Evolutionary conservation across 2,113 vertebrate genomes (phyloP).

Genomic region (Platysteira castanea): DNA sequence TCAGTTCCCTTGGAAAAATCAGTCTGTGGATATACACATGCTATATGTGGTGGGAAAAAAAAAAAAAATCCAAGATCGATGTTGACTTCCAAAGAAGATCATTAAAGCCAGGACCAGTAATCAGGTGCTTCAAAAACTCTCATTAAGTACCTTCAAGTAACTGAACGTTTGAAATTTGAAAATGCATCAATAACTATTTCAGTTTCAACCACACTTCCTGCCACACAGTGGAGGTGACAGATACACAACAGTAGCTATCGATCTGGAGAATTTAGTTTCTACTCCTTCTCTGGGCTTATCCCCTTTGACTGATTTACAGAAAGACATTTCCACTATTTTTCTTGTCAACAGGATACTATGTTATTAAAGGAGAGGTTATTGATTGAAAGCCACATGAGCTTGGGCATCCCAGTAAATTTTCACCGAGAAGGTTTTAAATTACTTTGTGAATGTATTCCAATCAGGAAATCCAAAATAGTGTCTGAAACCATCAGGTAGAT

Average conservation of each 20-base stretch:
- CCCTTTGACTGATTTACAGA: not conserved
- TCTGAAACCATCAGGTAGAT: not conserved
- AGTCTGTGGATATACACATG: not conserved
- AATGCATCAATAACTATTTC: not conserved
- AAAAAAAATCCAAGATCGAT: too few relatives aligned
- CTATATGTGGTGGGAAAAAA: too few relatives aligned
- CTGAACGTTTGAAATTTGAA: not conserved
- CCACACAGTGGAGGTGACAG: not conserved
- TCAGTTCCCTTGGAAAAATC: not conserved
- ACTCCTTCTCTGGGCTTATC: not conserved
- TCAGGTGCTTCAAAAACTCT: not conserved
- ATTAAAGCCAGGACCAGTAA: not conserved
- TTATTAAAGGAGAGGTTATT: slow-evolving; percentile 2
- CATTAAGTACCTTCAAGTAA: not conserved
- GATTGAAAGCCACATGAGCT: not conserved
- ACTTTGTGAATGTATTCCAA: not conserved
- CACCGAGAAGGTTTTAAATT: not conserved
- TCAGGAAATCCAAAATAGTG: not conserved
- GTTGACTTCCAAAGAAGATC: not conserved
- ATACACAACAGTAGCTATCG: not conserved
- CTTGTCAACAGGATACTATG: not conserved
- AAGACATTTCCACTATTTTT: not conserved
- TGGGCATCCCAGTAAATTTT: not conserved
- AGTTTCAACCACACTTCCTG: not conserved
- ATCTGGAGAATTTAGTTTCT: not conserved